Evolutionary conservation across 2,888 invertebrate genomes (phyloP).

Genomic region (Epinotia ramella): DNA sequence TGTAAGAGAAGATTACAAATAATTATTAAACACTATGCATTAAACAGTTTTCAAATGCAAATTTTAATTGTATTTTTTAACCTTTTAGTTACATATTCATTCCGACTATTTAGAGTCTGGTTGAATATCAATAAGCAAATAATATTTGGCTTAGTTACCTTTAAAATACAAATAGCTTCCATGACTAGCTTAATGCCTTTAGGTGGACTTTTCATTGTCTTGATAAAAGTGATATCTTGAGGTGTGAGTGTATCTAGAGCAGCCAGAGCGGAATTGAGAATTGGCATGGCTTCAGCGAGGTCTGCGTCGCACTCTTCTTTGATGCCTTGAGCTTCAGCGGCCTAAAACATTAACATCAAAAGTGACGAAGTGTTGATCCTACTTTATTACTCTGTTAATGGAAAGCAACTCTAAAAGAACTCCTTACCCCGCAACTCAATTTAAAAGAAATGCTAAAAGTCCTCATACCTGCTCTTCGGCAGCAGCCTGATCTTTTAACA

Average conservation of each 20-base stretch:
- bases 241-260: slow-evolving; percentile 96
- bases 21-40: not conserved
- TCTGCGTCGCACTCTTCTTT: slow-evolving; percentile 97
- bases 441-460: not conserved
- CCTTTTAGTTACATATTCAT: not conserved
- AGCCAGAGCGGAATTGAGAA: slow-evolving; percentile 93
- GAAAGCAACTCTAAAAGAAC: not conserved
- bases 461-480: slow-evolving; percentile 89
- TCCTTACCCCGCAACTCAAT: too few relatives aligned
- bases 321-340: slow-evolving; percentile 91
- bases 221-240: slow-evolving; percentile 96
- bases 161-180: slow-evolving; percentile 97
- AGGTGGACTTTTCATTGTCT: slow-evolving; percentile 98
- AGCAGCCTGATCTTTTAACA: slow-evolving; percentile 91
- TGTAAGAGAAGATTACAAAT: not conserved
- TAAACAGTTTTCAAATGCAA: not conserved
- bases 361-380: not conserved
- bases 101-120: not conserved
- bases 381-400: not conserved
- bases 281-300: slow-evolving; percentile 96
- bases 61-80: not conserved
- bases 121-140: not conserved
- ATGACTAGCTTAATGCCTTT: slow-evolving; percentile 95
- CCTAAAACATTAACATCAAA: slow-evolving; percentile 63
- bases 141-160: slow-evolving; percentile 78